Base-by-base conservation (phyloP, 2,888 invertebrate species). In the Diplazon laetatorius region DNA sequence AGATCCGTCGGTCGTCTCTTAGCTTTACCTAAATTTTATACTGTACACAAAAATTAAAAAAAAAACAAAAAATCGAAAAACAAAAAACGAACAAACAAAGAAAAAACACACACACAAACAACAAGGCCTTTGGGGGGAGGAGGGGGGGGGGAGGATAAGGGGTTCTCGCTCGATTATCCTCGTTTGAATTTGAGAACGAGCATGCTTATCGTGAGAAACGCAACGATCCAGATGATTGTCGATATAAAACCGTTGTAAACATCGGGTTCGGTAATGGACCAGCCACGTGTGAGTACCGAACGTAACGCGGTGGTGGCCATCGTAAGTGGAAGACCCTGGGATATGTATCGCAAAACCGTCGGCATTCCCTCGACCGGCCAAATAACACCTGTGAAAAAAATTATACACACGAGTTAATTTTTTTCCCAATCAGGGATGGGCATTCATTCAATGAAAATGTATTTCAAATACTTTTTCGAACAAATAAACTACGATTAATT, bases 341-440 rank as follows among this genome's bases (percentile, higher is more conserved):
- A 95, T 66, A 98, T 94, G 91, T 97, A 97, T 84, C 95, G 93
- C 37, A 98, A 92, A 75, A 96, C 93, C 85, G 94, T 93, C 1
- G 98, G 98, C 97, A 98, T 98, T 72, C 97, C 97, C 91, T 98
- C 97, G 80, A 98, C 95, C 75, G 98, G 98, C 98, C 98, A 98
- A 88, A 98, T 97, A 44, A 98, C 98, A 71, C 98, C 98, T 93
- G 87, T 0, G 88, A 89, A 77, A 30, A 42, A 35, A 63, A 30
- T 6, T 6, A 30, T 30, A 6, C 2, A n/a, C n/a, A n/a, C n/a
- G n/a, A n/a, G n/a, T n/a, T n/a, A n/a, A n/a, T n/a, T n/a, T n/a
- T n/a, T n/a, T n/a, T n/a, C n/a, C n/a, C n/a, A n/a, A n/a, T n/a
- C n/a, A n/a, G n/a, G n/a, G n/a, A n/a, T n/a, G n/a, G n/a, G n/a